phyloP scores from a whole-genome alignment of 2,113 vertebrate species.

The Marmota flaviventris region DNA sequence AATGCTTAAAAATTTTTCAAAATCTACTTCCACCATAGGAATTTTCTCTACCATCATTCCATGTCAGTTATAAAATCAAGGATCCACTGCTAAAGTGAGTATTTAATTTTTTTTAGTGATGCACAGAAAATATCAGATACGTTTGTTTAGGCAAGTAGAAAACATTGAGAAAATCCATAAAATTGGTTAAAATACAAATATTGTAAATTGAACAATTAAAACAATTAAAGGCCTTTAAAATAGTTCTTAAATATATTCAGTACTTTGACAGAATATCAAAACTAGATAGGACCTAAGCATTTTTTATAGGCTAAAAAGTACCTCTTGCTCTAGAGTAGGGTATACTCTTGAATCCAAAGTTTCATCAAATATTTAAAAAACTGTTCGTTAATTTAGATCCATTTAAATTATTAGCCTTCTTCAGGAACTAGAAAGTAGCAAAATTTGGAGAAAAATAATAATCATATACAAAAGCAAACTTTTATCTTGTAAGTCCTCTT shows the following conservation, averaged over 20 bases:
- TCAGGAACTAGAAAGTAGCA: conserved; percentile 61
- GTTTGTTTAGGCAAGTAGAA: conserved; percentile 55
- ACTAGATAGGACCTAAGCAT: conserved; percentile 5
- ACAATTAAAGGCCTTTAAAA: conserved; percentile 38
- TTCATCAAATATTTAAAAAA: conserved; percentile 48
- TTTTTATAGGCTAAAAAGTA: conserved; percentile 58
- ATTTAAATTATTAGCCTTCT: conserved; percentile 31
- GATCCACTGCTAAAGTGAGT: conserved; percentile 11
- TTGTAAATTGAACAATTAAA: conserved; percentile 46
- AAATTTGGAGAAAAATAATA: conserved; percentile 53
- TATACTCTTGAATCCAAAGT: conserved; percentile 38
- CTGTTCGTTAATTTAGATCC: conserved; percentile 47
- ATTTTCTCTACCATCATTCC: conserved; percentile 54
- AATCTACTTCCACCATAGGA: conserved; percentile 48
- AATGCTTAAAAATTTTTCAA: conserved; percentile 72
- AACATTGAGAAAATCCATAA: conserved; percentile 60
- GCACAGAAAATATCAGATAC: conserved; percentile 41
- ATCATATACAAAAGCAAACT: conserved; percentile 54
- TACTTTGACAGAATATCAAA: conserved; percentile 50
- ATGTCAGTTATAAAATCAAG: conserved; percentile 65
- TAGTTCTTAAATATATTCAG: conserved; percentile 47
- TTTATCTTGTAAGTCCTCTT: conserved; percentile 52
- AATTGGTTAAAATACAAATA: conserved; percentile 57
- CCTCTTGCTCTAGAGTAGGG: conserved; percentile 12
- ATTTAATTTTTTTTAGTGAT: conserved; percentile 40